A percentile compares a stretch with the other conserved stretches of the same genome.
These are phyloP conservation scores for Catocala sponsa DNA, from an alignment of 2,888 invertebrate genomes.

Conservation along the genomic window DNA sequence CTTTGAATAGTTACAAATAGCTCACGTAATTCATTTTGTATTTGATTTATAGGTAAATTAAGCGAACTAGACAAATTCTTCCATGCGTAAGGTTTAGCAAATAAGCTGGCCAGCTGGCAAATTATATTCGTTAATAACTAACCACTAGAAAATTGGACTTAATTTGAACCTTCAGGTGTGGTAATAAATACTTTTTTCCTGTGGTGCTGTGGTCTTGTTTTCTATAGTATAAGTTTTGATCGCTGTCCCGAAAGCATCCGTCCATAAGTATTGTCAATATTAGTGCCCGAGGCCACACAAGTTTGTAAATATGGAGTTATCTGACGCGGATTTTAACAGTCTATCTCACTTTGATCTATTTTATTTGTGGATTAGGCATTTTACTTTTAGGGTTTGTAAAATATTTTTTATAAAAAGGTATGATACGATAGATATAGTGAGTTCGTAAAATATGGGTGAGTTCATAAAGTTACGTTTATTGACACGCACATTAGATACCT, in stretches of 20 bases:
- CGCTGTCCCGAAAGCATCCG: constrained; percentile 53
- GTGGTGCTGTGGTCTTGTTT: constrained; percentile 21
- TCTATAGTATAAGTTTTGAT: constrained; percentile 56
- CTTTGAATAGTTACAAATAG: constrained; percentile 45
- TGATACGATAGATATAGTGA: too few relatives aligned
- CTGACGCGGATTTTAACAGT: constrained; percentile 1
- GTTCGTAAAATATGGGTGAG: too few relatives aligned
- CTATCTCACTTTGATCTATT: too few relatives aligned
- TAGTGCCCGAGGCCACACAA: constrained; percentile 17
- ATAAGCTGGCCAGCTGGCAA: constrained; percentile 44
- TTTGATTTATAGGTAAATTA: constrained; percentile 56
- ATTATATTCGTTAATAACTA: constrained; percentile 33
- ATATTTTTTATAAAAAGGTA: too few relatives aligned
- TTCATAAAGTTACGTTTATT: too few relatives aligned
- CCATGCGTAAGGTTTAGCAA: constrained; percentile 51
- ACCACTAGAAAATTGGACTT: constrained; percentile 14
- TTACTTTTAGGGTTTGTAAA: too few relatives aligned
- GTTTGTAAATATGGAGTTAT: constrained; percentile 12
- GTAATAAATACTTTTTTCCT: constrained; percentile 28
- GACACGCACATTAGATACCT: too few relatives aligned
- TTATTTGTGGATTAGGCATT: too few relatives aligned
- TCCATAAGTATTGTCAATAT: constrained; percentile 31
- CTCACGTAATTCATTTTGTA: constrained; percentile 45
- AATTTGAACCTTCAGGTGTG: constrained; percentile 33
- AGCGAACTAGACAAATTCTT: constrained; percentile 48